Conservation (phyloP, 2,888 invertebrate genomes). For the Nephrotoma guestfalica region DNA sequence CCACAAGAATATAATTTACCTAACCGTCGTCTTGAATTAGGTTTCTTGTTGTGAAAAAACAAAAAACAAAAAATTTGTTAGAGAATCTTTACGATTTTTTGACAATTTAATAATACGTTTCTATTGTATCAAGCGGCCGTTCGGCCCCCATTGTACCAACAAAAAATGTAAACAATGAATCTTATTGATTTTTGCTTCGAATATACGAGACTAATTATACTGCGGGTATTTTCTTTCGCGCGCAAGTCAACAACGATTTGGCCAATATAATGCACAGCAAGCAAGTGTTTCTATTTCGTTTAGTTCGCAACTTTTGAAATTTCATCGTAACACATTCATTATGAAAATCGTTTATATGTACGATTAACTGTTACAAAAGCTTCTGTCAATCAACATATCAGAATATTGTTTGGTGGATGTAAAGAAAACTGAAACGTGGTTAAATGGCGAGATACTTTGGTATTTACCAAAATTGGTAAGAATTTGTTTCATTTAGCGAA, state of each 20-base stretch:
- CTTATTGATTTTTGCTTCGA: not conserved
- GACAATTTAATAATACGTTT: not conserved
- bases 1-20: not conserved
- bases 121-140: not conserved
- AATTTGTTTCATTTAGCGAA: no score
- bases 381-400: not conserved
- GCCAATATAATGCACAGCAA: not conserved
- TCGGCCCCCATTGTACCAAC: not conserved
- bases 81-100: not conserved
- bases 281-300: not conserved
- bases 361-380: not conserved
- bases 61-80: not conserved
- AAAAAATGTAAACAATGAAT: not conserved
- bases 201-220: not conserved
- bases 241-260: not conserved
- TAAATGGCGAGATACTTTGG: no score
- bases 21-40: not conserved
- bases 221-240: not conserved
- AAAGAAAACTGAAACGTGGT: no score
- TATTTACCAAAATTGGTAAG: no score
- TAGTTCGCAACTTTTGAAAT: not conserved
- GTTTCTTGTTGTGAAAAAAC: not conserved
- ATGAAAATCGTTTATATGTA: not conserved
- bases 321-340: not conserved
- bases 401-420: no score